phyloP scores from a whole-genome alignment of 2,888 invertebrate species.

The Agonopterix arenella region DNA sequence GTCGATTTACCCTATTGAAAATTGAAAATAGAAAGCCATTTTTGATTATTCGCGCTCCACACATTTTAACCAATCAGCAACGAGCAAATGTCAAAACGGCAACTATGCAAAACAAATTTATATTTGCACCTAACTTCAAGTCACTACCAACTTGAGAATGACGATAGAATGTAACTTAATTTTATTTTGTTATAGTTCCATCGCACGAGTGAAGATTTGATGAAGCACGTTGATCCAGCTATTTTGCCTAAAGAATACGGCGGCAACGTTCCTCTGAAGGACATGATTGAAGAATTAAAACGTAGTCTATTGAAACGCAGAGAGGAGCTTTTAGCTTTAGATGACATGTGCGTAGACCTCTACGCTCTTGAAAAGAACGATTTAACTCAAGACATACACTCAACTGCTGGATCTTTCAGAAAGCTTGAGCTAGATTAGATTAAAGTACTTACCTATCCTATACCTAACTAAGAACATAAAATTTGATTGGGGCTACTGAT shows the following conservation, averaged over 20 bases:
- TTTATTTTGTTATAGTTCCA: constrained; percentile 78
- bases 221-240: constrained; percentile 81
- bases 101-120: neutral
- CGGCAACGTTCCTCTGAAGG: constrained; percentile 86
- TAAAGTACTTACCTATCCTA: too few relatives aligned
- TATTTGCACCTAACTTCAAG: constrained; percentile 9
- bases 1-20: neutral
- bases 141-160: constrained; percentile 1
- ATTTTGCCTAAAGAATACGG: constrained; percentile 93
- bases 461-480: neutral
- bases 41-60: neutral
- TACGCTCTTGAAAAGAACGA: constrained; percentile 76
- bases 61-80: neutral
- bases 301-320: constrained; percentile 79
- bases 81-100: too few relatives aligned
- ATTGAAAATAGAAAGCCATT: neutral
- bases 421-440: constrained; percentile 87
- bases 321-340: constrained; percentile 81
- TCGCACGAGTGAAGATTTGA: constrained; percentile 83
- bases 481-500: neutral
- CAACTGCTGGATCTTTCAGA: constrained; percentile 89
- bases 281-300: constrained; percentile 89
- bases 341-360: constrained; percentile 85
- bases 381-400: constrained; percentile 83
- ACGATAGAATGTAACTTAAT: constrained; percentile 10